These are phyloP conservation scores for Petroica traversi DNA, from an alignment of 2,113 vertebrate genomes.

Conservation along the genomic window DNA sequence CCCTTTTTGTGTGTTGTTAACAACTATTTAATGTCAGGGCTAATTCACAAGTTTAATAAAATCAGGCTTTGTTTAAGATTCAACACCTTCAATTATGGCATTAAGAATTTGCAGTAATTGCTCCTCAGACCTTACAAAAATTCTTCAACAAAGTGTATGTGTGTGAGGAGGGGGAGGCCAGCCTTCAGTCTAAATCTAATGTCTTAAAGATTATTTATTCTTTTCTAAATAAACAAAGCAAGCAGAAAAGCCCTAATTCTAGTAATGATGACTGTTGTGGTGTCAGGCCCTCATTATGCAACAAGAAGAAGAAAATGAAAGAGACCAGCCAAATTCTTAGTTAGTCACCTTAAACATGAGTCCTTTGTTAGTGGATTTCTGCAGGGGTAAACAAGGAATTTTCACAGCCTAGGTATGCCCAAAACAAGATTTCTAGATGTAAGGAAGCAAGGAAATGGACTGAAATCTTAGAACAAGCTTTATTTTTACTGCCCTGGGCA, in stretches of 20 bases:
- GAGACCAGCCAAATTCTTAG: background rate
- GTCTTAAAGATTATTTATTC: background rate
- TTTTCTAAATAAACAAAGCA: background rate
- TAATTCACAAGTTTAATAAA: conserved; percentile 24
- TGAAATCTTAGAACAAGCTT: conserved; percentile 6
- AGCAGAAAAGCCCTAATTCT: background rate
- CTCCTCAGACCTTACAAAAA: background rate
- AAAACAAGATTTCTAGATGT: background rate
- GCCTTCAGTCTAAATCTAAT: background rate
- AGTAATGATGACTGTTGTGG: background rate
- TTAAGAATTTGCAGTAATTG: background rate
- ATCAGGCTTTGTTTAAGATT: conserved; percentile 29
- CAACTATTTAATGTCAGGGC: background rate
- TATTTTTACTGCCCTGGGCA: background rate
- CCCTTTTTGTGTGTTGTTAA: background rate
- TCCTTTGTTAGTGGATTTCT: conserved; percentile 11
- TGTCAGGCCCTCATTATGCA: background rate
- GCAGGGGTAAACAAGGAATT: background rate
- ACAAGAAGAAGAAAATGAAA: background rate
- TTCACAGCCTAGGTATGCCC: background rate
- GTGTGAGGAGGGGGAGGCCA: background rate
- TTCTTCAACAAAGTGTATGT: background rate
- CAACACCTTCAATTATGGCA: background rate
- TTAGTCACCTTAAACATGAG: background rate
- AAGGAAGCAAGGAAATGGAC: background rate